Conservation (phyloP, 2,113 vertebrate genomes). For the Ceratotherium simum region DNA sequence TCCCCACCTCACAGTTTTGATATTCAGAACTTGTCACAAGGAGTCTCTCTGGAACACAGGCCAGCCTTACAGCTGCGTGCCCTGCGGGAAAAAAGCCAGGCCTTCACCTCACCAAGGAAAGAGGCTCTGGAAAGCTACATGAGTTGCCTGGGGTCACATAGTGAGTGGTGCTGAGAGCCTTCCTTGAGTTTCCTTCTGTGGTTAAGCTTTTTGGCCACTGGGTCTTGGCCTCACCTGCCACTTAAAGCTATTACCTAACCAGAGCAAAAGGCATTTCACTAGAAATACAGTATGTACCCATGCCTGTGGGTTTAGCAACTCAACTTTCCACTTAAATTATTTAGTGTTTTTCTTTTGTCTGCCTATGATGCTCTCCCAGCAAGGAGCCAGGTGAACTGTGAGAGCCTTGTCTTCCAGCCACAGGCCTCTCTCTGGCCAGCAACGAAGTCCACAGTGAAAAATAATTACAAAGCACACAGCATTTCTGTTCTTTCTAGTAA, state of each 20-base stretch:
- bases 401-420: neutral
- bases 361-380: neutral
- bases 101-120: neutral
- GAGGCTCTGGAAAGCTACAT: neutral
- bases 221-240: neutral
- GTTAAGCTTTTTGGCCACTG: neutral
- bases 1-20: neutral
- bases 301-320: conserved; percentile 26
- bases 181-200: neutral
- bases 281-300: neutral
- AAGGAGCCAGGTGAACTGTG: neutral
- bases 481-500: neutral
- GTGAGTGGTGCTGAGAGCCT: neutral
- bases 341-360: conserved; percentile 65
- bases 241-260: conserved; percentile 11
- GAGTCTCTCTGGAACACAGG: neutral
- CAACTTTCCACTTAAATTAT: conserved; percentile 61
- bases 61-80: neutral
- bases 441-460: neutral
- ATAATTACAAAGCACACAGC: neutral
- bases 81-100: neutral
- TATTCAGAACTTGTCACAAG: neutral
- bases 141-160: rapidly evolving
- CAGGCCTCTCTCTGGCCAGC: neutral
- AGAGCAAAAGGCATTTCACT: conserved; percentile 39